Evolutionary conservation across 2,797 vertebrate species (phyloP).

Genomic region (Rhinella marina): DNA sequence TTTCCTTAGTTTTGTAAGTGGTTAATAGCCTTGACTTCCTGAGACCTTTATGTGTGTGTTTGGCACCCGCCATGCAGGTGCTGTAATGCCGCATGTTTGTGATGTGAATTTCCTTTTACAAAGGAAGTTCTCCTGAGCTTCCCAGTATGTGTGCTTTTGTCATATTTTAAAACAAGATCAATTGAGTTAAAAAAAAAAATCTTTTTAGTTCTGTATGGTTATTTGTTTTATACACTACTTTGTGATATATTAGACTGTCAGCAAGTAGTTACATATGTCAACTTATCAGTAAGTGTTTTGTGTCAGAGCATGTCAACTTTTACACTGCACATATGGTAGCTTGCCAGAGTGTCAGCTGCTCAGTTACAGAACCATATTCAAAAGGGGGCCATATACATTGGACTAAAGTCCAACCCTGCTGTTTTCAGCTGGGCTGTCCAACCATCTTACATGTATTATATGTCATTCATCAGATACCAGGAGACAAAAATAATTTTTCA

Average conservation of each 20-base stretch:
- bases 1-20: not conserved
- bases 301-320: not conserved
- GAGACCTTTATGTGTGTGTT: not conserved
- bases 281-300: not conserved
- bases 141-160: not conserved
- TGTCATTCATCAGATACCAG: no score
- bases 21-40: slow-evolving; percentile 14
- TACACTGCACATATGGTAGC: no score
- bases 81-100: not conserved
- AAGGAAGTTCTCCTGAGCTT: slow-evolving; percentile 65
- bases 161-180: not conserved
- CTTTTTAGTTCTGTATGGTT: not conserved
- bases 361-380: no score
- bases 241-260: not conserved
- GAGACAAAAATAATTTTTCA: no score
- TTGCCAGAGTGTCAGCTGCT: no score
- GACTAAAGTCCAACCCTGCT: no score
- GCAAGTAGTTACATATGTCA: not conserved
- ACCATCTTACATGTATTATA: no score
- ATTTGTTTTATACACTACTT: not conserved
- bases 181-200: not conserved
- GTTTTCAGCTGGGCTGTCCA: no score
- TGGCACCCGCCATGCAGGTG: slow-evolving; percentile 19
- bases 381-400: no score
- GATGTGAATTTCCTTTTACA: slow-evolving; percentile 46